Evolutionary conservation across 2,113 vertebrate species (phyloP), one percentile per base, ranked within the genome.

Genomic region (Halcyon senegalensis): DNA sequence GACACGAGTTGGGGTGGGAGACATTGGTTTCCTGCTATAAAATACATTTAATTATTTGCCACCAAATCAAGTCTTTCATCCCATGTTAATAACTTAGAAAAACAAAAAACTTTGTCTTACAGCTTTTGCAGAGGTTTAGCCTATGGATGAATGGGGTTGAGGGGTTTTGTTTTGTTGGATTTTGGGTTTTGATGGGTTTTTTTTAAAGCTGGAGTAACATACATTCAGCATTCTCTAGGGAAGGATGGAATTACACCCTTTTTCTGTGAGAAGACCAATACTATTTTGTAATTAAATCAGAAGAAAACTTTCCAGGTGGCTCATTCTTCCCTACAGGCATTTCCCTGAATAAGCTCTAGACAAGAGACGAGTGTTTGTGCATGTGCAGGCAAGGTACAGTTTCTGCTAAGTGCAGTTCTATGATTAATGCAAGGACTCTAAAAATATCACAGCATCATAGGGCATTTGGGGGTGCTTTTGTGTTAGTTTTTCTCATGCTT

Each of bases 291-390:
- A 92, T 75, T 64, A 84, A 89, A 73, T 89, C 44, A 73, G 74
- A 82, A 89, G 48, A 70, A 92, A 72, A 35, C 41, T 75, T 94
- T 76, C 50, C 74, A 68, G 53, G 69, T 84, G 86, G 94, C 48
- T 89, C 82, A 75, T 94, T 74, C 41, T 95, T 95, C 77, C 94
- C 89, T 93, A 74, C 89, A 89, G 94, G 87, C 90, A 83, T 67
- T 84, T 87, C 91, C 50, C 63, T n/a, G 66, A 86, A 84, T 76
- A 87, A 93, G 69, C 60, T 93, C 39, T 79, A 76, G 83, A 87
- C 60, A 80, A 90, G 44, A 87, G 43, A 75, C 1, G 13, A 91
- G 53, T 44, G 64, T 86, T 94, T 66, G 66, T 93, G 85, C 86
- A 87, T 46, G 84, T 93, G 92, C 86, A 76, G 94, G 58, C 90